Percentiles rank a stretch among this genome's conserved stretches.
Conservation (phyloP, 2,113 vertebrate species). For the Oxygymnocypris stewartii region DNA sequence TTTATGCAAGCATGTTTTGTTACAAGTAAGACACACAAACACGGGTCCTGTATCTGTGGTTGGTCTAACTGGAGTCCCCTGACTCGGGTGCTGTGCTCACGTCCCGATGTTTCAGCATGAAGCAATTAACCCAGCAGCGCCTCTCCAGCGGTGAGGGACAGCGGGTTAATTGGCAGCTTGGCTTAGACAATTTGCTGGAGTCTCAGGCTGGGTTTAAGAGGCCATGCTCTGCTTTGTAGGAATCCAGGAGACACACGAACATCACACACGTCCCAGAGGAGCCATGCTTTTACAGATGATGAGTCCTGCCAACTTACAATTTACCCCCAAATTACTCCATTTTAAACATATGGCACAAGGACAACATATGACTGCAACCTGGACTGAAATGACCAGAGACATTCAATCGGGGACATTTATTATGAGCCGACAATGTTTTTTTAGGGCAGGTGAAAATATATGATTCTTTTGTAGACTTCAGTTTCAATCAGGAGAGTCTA, state of each 20-base stretch:
- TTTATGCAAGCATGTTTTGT: not conserved
- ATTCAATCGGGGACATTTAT: not conserved
- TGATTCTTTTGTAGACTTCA: not conserved
- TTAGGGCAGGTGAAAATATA: slow-evolving; percentile 13
- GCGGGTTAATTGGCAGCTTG: slow-evolving; percentile 60
- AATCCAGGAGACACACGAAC: slow-evolving; percentile 50
- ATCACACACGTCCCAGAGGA: slow-evolving; percentile 49
- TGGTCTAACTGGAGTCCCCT: slow-evolving; percentile 34
- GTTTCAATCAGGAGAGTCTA: not conserved
- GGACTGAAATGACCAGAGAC: slow-evolving; percentile 37
- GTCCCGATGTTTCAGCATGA: slow-evolving; percentile 54
- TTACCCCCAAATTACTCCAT: slow-evolving; percentile 51
- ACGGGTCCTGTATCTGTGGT: not conserved
- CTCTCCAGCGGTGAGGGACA: slow-evolving; percentile 51
- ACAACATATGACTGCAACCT: slow-evolving; percentile 41
- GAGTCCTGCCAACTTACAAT: slow-evolving; percentile 56
- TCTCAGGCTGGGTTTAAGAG: slow-evolving; percentile 57
- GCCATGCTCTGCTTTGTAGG: slow-evolving; percentile 53
- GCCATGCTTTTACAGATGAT: slow-evolving; percentile 47
- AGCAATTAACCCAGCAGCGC: slow-evolving; percentile 61
- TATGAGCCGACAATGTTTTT: slow-evolving; percentile 16
- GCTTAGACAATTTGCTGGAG: slow-evolving; percentile 61
- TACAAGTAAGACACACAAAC: not conserved
- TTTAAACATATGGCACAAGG: slow-evolving; percentile 50
- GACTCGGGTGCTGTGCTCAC: slow-evolving; percentile 47